Evolutionary conservation across 2,113 vertebrate genomes (phyloP), one percentile per base, ranked within the genome.

Genomic region (Sphaerodactylus townsendi): DNA sequence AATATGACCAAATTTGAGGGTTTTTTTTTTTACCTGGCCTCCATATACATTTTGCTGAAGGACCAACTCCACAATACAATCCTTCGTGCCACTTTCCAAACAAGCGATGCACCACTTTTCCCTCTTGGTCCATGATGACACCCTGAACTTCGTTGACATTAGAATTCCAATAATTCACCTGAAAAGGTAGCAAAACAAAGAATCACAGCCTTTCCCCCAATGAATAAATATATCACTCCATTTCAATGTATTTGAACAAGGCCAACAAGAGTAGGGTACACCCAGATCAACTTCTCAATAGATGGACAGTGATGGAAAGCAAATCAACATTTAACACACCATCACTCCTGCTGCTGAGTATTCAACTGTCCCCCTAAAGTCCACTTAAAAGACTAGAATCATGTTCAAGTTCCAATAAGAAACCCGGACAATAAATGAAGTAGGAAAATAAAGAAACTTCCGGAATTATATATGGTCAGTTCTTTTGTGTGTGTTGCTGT

Each of bases 81-180:
- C 98, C 98, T 92, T 99, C 99, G 0, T 99, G 98, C 99, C 99
- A 99, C 91, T 99, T 99, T 44, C 99, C 99, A 94, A 99, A 99
- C 4, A 99, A 97, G 71, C 98, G 97, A 93, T 99, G 98, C 44
- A 98, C 97, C 78, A 98, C 97, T 91, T 99, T 99, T 53, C 99
- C 99, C 91, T 99, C 98, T 89, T 99, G 98, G 86, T 99, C 98
- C 95, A 99, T 99, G 88, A 99, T 97, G 80, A 98, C 97, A 10
- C 99, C 99, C 91, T 99, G 99, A 77, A 99, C 97, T 90, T 99
- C 98, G 88, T 99, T 99, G 68, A 98, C 98, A 78, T 97, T 99
- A 17, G 98, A 99, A 91, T 98, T 99, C 99, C 99, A 99, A 77
- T 99, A 99, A 95, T 98, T 99, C 73, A 98, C 98, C 99, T 99